These are phyloP conservation scores for Lepetodrilus schrolli DNA, from an alignment of 2,888 invertebrate genomes.

Conservation along the genomic window DNA sequence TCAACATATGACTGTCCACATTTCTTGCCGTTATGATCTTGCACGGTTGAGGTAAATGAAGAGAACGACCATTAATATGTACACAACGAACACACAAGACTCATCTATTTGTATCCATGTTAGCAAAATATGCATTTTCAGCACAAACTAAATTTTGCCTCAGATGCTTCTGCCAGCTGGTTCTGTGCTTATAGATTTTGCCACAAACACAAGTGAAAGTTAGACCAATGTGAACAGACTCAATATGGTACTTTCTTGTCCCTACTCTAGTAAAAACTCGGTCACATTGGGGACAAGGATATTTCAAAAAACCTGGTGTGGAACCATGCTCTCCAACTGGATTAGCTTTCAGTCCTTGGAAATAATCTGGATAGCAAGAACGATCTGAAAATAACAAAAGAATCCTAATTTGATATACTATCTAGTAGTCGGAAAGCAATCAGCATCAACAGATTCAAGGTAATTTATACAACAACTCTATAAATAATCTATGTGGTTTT, in stretches of 20 bases:
- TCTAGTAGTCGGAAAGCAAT: no score
- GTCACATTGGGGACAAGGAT: not conserved
- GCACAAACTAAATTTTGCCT: not conserved
- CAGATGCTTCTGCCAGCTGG: constrained; percentile 5
- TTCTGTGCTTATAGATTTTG: not conserved
- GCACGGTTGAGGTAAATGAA: no score
- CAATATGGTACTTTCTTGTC: not conserved
- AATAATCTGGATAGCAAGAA: not conserved
- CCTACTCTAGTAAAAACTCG: not conserved
- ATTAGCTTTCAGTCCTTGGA: no score
- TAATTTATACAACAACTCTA: no score
- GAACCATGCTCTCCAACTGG: not conserved
- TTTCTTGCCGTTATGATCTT: no score
- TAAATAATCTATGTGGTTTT: no score
- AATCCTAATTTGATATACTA: no score
- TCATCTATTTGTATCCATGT: not conserved
- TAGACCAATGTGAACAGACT: not conserved
- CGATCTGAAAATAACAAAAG: not conserved
- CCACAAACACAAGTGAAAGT: not conserved
- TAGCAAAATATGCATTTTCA: not conserved
- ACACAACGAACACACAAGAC: no score
- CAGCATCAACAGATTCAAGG: no score
- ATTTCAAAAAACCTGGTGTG: not conserved
- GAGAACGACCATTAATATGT: no score
- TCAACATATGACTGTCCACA: no score